Evolutionary conservation across 2,888 invertebrate species (phyloP), one percentile per base, ranked within the genome.

Genomic region (Macrosiphum euphorbiae): DNA sequence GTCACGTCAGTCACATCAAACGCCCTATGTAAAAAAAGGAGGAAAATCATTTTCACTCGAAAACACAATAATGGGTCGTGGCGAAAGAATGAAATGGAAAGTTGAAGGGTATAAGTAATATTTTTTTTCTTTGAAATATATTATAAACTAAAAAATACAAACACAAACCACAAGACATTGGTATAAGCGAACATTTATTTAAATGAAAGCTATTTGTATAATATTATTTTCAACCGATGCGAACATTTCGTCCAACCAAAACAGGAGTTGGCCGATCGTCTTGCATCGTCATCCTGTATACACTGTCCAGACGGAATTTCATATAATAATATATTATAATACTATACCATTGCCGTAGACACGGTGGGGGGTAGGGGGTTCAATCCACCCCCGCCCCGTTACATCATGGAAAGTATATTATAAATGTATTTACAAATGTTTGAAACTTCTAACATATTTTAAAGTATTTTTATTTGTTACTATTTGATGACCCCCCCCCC

Each of bases 161-260:
- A 78, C 35, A 78, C 78, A 35, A 78, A 78, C 26, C 44, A 20
- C 35, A 35, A 3, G 35, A 41, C 20, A 78, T 61, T 44, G 24
- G 26, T 58, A 44, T 44, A 61, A 61, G 61, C 44, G 44, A 61
- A 61, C 28, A 88, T 89, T 89, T 89, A 89, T 89, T 89, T 89
- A 61, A 89, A 89, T 89, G 16, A 61, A 61, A 89, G 8, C 89
- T 89, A 89, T 89, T 89, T 61, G 44, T 89, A 44, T 61, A 89
- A 61, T 44, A 61, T 89, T 61, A 44, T 89, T 61, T 44, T 44
- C 35, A 47, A 52, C 52, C 44, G 16, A 61, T 20, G 61, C 8
- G n/a, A 89, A 88, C 44, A 61, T 61, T 28, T 44, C 44, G n/a
- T 89, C 8, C 16, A 89, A 47, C 28, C 16, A 61, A 89, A 88